A percentile compares a stretch with the other conserved stretches of the same genome.
Evolutionary conservation across 2,113 vertebrate species (phyloP).

Genomic region (Galeopterus variegatus): DNA sequence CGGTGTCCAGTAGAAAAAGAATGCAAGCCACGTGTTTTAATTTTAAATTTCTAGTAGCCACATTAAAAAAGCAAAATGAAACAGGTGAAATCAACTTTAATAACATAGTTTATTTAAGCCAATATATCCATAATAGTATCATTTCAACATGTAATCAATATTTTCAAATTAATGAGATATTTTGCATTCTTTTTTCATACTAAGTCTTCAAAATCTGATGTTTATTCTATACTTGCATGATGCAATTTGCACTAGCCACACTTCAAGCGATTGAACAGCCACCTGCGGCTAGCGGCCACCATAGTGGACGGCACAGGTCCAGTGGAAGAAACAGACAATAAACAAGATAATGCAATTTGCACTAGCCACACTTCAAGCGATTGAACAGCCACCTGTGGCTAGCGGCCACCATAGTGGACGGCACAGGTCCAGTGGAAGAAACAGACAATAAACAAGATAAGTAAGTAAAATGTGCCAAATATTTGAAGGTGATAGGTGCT

Average conservation of each 20-base stretch:
- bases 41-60: conserved; percentile 13
- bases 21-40: background rate
- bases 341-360: background rate
- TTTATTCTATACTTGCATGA: background rate
- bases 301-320: background rate
- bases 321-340: background rate
- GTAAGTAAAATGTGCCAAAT: background rate
- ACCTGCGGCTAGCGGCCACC: background rate
- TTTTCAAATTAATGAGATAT: conserved; percentile 8
- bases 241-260: background rate
- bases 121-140: background rate
- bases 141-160: background rate
- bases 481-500: background rate
- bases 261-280: background rate
- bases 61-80: background rate
- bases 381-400: background rate
- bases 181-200: background rate
- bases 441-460: background rate
- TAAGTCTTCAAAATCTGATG: background rate
- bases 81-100: conserved; percentile 36
- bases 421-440: background rate
- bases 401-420: background rate
- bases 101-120: background rate
- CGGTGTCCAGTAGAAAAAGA: background rate
- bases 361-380: background rate